Evolutionary conservation across 2,113 vertebrate genomes (phyloP), one percentile per base, ranked within the genome.

Genomic region (Zeus faber): DNA sequence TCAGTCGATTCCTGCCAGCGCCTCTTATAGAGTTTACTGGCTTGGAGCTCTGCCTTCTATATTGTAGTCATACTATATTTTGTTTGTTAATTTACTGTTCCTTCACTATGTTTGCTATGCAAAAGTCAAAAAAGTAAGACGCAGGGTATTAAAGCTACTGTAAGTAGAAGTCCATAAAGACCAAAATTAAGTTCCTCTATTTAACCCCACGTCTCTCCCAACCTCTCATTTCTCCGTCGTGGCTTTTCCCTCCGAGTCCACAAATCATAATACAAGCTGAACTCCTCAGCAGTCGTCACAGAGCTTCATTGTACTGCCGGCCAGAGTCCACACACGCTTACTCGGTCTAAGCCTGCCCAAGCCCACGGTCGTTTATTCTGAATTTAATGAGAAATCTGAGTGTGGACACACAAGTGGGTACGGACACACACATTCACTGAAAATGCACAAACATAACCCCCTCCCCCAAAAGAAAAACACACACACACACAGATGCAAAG

Each of bases 261-360:
- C 70, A 71, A 58, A 53, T 64, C 57, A 48, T 47, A 52, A 68
- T 51, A 59, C 68, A 69, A 67, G 62, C 65, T 55, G 41, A 57
- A 56, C 23, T 47, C 44, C 48, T 53, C 29, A 50, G 48, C 50
- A 25, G 22, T 54, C 59, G 48, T 70, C 61, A 82, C 66, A 73
- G 68, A 68, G 62, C 63, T 43, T 61, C 66, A 76, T 76, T 78
- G 69, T 73, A 47, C 55, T 58, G 58, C 44, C 54, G 70, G 69
- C 62, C 72, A 74, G 62, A 72, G 55, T 72, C 51, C 54, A 72
- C 24, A 55, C 47, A 49, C 31, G 23, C 39, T 17, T 21, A 43
- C 33, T 22, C 21, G 6, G 29, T 18, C 21, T 21, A 47, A 54
- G 26, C 53, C 48, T 40, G 25, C 62, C 1, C 5, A 55, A 51